Evolutionary conservation across 2,797 vertebrate genomes (phyloP), one percentile per base, ranked within the genome.

Genomic region (Phrynocephalus vlangalii): DNA sequence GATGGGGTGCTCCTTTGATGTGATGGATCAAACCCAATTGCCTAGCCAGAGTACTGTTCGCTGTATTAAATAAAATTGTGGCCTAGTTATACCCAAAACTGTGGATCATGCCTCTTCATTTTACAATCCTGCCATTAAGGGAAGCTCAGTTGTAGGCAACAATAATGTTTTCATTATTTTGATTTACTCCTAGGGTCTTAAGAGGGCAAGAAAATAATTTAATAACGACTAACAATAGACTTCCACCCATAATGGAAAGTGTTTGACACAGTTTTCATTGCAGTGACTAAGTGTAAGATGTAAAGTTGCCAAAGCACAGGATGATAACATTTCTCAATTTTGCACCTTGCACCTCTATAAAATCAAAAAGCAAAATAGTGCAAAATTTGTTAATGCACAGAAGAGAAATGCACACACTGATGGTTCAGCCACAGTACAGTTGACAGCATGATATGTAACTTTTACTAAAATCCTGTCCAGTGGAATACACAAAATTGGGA

Each of bases 361-460:
- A 76, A 85, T 79, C 22, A 33, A 81, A 91, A 91, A 79, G 48
- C 63, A 87, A 92, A 88, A 68, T 86, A 77, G 85, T 86, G 73
- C 73, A 44, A 76, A 92, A 88, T 90, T 72, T 94, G 91, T 81
- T 63, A 93, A 73, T 60, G 44, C 72, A 77, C 8, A 87, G 87
- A 87, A 52, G 60, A 78, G 48, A 71, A 86, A 88, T 20, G 72
- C 0, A 50, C 70, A 90, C 9, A 24, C 16, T 24, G 63, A 88
- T 86, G 44, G 86, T 78, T 56, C 68, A 30, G 81, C 30, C 86
- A 50, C 38, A 71, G 75, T 10, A 75, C 50, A 10, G 48, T 24
- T 26, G 68, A 82, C 28, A 30, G 13, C 86, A 24, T 0, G 71
- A 68, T 50, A 6, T 60, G 73, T 33, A 79, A 90, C 24, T 0